These are phyloP conservation scores for Chelonia mydas DNA, from an alignment of 2,797 vertebrate species.

Conservation along the genomic window DNA sequence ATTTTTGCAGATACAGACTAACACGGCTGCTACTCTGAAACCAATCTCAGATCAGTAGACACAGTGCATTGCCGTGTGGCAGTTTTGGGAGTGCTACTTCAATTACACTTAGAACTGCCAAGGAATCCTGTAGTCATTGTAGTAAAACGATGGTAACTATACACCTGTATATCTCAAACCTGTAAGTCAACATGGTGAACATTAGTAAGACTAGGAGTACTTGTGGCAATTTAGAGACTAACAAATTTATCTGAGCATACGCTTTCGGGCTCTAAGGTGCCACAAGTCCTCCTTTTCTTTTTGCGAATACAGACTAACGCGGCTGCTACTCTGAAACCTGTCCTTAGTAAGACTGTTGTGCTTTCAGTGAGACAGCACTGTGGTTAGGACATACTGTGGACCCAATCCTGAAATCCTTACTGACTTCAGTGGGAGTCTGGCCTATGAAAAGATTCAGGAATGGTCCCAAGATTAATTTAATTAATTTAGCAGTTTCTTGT, in stretches of 20 bases:
- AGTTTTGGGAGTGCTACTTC: conserved; percentile 42
- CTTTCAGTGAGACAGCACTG: neutral
- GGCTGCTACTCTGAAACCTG: too few species aligned
- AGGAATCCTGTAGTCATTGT: conserved; percentile 39
- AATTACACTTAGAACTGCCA: neutral
- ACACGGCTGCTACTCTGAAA: too few species aligned
- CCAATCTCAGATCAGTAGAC: neutral
- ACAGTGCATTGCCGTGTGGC: conserved; percentile 54
- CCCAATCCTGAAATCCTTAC: neutral
- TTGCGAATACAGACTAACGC: too few species aligned
- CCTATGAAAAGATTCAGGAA: neutral
- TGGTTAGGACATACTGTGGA: neutral
- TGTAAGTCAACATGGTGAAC: neutral
- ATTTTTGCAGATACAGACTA: too few species aligned
- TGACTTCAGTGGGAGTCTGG: neutral
- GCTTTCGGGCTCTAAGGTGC: too few species aligned
- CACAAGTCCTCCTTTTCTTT: too few species aligned
- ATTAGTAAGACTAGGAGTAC: neutral
- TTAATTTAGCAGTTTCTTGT: neutral
- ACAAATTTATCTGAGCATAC: too few species aligned
- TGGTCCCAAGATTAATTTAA: neutral
- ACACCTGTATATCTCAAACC: neutral
- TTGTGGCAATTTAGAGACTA: too few species aligned
- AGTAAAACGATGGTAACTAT: conserved; percentile 37
- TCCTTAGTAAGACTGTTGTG: neutral